phyloP scores from a whole-genome alignment of 2,113 vertebrate species.

The Oreochromis spilurus region DNA sequence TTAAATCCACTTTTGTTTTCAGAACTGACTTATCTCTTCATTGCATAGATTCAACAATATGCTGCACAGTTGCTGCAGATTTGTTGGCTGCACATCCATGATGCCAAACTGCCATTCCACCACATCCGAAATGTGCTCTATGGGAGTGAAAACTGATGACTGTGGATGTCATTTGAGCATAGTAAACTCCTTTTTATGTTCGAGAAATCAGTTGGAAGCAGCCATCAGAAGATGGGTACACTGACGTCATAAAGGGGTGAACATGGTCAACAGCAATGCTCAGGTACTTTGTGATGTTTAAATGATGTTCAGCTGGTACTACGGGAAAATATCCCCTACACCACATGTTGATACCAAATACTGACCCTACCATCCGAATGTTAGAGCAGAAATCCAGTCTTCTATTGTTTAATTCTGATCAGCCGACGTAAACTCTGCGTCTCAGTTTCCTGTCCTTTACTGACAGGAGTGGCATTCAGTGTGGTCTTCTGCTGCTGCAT shows the following conservation, averaged over 20 bases:
- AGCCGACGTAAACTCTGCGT: too few relatives aligned
- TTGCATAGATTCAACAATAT: not conserved
- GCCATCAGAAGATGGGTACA: not conserved
- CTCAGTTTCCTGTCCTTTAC: too few relatives aligned
- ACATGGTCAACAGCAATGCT: not conserved
- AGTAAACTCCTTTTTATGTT: not conserved
- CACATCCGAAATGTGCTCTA: not conserved
- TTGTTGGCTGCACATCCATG: not conserved
- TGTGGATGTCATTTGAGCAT: not conserved
- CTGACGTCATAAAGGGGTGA: not conserved
- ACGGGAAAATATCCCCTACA: not conserved
- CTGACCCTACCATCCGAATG: accelerated
- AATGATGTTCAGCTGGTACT: not conserved
- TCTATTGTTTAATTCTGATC: not conserved
- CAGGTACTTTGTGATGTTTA: not conserved
- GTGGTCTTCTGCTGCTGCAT: not conserved
- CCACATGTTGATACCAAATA: not conserved
- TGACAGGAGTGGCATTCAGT: not conserved
- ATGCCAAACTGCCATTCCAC: not conserved
- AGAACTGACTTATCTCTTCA: not conserved
- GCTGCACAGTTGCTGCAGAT: not conserved
- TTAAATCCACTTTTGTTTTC: not conserved
- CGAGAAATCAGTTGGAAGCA: not conserved
- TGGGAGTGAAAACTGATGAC: not conserved
- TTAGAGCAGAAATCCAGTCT: accelerated